phyloP scores from a whole-genome alignment of 1,140 invertebrate genomes.

The Zophobas atratus region DNA sequence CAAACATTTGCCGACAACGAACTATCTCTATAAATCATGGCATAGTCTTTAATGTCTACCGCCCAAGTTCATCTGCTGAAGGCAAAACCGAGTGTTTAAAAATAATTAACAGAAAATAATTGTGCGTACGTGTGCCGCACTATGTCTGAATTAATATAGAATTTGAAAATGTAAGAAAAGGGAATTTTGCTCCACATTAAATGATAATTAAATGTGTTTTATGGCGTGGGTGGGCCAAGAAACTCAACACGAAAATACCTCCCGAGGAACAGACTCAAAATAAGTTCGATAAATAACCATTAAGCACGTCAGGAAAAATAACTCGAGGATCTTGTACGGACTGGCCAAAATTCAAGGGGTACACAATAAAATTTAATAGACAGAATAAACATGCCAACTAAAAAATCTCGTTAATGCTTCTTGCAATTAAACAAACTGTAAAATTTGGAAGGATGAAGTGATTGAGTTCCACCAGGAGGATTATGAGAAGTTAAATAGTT shows the following conservation, averaged over 20 bases:
- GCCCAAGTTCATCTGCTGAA: constrained; percentile 1
- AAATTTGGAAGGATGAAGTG: constrained; percentile 50
- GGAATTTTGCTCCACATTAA: neutral
- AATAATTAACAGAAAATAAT: neutral
- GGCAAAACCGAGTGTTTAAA: neutral
- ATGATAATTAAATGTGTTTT: constrained; percentile 19
- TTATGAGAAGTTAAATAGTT: constrained; percentile 57
- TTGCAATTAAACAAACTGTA: constrained; percentile 48
- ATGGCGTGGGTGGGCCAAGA: constrained; percentile 25
- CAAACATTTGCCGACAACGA: constrained; percentile 45
- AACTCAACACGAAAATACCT: constrained; percentile 20
- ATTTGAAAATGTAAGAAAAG: too few relatives aligned
- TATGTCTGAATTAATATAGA: neutral
- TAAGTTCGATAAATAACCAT: constrained; percentile 37
- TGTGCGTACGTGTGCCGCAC: neutral
- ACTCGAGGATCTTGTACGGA: constrained; percentile 12
- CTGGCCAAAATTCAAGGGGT: constrained; percentile 48
- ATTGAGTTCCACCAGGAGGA: constrained; percentile 50
- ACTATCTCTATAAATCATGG: constrained; percentile 46
- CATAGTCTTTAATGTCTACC: constrained; percentile 21
- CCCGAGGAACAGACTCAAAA: constrained; percentile 29
- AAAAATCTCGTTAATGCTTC: constrained; percentile 53
- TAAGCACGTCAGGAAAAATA: constrained; percentile 38
- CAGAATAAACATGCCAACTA: constrained; percentile 54
- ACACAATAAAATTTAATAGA: constrained; percentile 55